Percentiles rank a stretch among this genome's conserved stretches.
phyloP scores from a whole-genome alignment of 1,140 invertebrate genomes.

The Prorops nasuta region DNA sequence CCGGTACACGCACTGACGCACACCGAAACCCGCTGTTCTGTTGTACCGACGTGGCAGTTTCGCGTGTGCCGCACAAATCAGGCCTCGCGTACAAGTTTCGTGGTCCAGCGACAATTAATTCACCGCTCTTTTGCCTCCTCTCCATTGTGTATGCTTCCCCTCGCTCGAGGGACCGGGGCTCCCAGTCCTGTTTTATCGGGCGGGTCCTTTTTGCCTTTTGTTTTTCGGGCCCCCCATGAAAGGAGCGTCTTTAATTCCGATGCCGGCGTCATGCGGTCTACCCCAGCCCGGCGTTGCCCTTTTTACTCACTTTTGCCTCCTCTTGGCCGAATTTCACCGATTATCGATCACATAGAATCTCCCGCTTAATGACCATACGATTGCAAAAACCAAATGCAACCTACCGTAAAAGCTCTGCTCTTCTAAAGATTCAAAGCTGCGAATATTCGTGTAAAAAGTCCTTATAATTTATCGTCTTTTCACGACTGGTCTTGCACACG shows the following conservation, averaged over 20 bases:
- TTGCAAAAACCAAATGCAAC: too few relatives aligned
- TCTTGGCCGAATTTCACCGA: constrained; percentile 14
- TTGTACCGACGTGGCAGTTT: too few relatives aligned
- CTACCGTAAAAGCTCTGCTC: too few relatives aligned
- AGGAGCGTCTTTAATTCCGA: constrained; percentile 32
- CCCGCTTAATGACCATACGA: too few relatives aligned
- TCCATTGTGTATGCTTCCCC: too few relatives aligned
- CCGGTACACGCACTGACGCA: too few relatives aligned
- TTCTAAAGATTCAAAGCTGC: too few relatives aligned
- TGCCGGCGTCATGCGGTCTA: constrained; percentile 46
- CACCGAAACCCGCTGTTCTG: too few relatives aligned
- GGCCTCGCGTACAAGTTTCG: constrained; percentile 37
- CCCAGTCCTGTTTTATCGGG: constrained; percentile 36
- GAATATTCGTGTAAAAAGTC: too few relatives aligned
- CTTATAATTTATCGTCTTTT: too few relatives aligned
- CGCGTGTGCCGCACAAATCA: constrained; percentile 51
- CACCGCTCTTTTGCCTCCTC: constrained; percentile 46
- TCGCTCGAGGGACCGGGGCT: constrained; percentile 4
- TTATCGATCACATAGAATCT: too few relatives aligned
- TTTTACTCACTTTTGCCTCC: constrained; percentile 16
- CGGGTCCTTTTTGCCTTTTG: constrained; percentile 15
- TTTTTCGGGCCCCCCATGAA: constrained; percentile 8
- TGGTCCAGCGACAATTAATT: constrained; percentile 53
- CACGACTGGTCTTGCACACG: too few relatives aligned
- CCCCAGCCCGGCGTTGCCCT: constrained; percentile 10